Conservation (phyloP, 2,888 invertebrate genomes). For the Carpatolechia fugitivella region DNA sequence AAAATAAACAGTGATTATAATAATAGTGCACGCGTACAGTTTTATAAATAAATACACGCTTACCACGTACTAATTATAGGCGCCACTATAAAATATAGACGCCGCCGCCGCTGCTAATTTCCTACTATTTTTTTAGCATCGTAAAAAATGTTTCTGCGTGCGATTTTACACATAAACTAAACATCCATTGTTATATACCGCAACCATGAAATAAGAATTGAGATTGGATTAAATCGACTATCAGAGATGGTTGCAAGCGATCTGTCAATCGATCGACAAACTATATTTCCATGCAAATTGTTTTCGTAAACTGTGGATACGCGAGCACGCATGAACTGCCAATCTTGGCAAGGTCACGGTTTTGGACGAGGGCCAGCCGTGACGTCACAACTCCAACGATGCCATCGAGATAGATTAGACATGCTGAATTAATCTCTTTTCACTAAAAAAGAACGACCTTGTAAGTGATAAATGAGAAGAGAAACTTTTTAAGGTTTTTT, state of each 20-base stretch:
- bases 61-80: no score
- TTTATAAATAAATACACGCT: no score
- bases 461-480: slow-evolving; percentile 27
- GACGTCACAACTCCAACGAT: slow-evolving; percentile 38
- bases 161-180: no score
- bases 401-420: slow-evolving; percentile 42
- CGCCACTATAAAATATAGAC: no score
- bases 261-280: slow-evolving; percentile 40
- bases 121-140: no score
- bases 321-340: slow-evolving; percentile 50
- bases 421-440: slow-evolving; percentile 35
- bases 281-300: slow-evolving; percentile 58
- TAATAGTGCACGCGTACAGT: no score
- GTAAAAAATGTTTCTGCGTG: no score
- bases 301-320: slow-evolving; percentile 55
- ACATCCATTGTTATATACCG: no score
- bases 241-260: slow-evolving; percentile 10
- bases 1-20: no score
- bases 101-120: no score
- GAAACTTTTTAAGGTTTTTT: slow-evolving; percentile 8
- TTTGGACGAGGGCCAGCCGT: slow-evolving; percentile 60
- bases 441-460: slow-evolving; percentile 37
- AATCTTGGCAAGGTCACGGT: slow-evolving; percentile 54
- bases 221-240: no score
- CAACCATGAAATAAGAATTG: no score